phyloP scores from a whole-genome alignment of 2,113 vertebrate species.

The Dissostichus mawsoni region DNA sequence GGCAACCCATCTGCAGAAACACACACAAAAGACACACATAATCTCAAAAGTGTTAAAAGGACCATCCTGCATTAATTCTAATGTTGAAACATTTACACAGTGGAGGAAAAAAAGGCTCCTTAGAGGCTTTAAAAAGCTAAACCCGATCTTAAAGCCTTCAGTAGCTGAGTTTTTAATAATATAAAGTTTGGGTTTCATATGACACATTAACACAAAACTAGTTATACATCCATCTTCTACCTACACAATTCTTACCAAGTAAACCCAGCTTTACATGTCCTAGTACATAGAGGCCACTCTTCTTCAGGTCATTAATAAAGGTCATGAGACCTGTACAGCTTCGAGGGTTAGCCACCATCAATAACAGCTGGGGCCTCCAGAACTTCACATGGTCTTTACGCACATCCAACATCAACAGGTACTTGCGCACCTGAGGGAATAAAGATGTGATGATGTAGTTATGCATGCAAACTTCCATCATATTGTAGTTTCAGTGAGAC shows the following conservation, averaged over 20 bases:
- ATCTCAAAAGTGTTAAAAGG: background rate
- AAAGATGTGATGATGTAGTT: background rate
- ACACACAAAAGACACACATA: background rate
- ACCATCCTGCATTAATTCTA: background rate
- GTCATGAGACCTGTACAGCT: slow-evolving; percentile 87
- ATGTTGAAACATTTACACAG: too few species aligned
- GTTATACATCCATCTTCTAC: background rate
- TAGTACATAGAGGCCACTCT: slow-evolving; percentile 93
- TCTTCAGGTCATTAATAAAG: slow-evolving; percentile 95
- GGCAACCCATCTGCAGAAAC: slow-evolving; percentile 83
- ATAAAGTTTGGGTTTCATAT: background rate
- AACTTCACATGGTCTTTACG: slow-evolving; percentile 97
- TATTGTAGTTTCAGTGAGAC: background rate
- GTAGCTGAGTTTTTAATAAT: background rate
- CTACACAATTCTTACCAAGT: slow-evolving; percentile 84
- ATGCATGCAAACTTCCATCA: background rate
- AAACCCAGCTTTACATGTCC: slow-evolving; percentile 91
- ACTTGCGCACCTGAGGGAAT: slow-evolving; percentile 89
- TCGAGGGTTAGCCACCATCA: slow-evolving; percentile 93
- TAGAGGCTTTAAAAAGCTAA: too few species aligned
- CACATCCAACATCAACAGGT: slow-evolving; percentile 92
- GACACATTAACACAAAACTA: background rate
- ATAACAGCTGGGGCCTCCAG: slow-evolving; percentile 93
- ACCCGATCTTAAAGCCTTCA: background rate
- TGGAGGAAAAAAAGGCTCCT: background rate